Percentiles rank a stretch among this genome's conserved stretches.
phyloP scores from a whole-genome alignment of 2,888 invertebrate genomes.

The Spodoptera littoralis region DNA sequence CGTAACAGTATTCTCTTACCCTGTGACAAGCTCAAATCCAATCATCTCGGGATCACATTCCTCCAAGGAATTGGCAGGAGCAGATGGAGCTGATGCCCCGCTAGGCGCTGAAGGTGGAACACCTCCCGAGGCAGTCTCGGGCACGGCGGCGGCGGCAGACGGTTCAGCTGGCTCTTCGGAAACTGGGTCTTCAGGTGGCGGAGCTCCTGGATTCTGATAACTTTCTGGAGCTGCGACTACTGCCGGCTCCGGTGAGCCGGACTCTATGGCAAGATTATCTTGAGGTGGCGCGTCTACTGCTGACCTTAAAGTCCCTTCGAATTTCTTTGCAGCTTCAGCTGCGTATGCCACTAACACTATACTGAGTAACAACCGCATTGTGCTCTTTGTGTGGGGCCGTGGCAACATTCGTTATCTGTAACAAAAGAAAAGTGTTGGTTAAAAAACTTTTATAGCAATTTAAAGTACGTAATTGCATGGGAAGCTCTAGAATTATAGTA shows the following conservation, averaged over 20 bases:
- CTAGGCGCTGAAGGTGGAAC: slow-evolving; percentile 86
- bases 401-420: slow-evolving; percentile 85
- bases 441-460: slow-evolving; percentile 71
- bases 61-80: slow-evolving; percentile 89
- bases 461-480: slow-evolving; percentile 72
- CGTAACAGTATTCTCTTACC: slow-evolving; percentile 80
- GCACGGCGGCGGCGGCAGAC: slow-evolving; percentile 72
- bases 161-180: slow-evolving; percentile 65
- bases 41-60: slow-evolving; percentile 96
- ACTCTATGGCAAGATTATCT: slow-evolving; percentile 84
- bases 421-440: slow-evolving; percentile 79
- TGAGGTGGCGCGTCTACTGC: slow-evolving; percentile 86
- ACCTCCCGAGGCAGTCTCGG: slow-evolving; percentile 84
- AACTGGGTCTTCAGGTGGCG: slow-evolving; percentile 68
- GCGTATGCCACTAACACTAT: slow-evolving; percentile 82
- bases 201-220: slow-evolving; percentile 81
- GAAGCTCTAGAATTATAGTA: slow-evolving; percentile 70
- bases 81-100: slow-evolving; percentile 85
- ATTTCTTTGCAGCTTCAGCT: slow-evolving; percentile 84
- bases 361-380: slow-evolving; percentile 84
- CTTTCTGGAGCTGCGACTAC: slow-evolving; percentile 83
- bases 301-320: slow-evolving; percentile 83
- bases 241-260: slow-evolving; percentile 81
- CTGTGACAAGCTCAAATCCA: slow-evolving; percentile 97
- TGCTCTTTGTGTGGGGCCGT: slow-evolving; percentile 78